phyloP scores from a whole-genome alignment of 2,888 invertebrate species.

The Perithous albicinctus region DNA sequence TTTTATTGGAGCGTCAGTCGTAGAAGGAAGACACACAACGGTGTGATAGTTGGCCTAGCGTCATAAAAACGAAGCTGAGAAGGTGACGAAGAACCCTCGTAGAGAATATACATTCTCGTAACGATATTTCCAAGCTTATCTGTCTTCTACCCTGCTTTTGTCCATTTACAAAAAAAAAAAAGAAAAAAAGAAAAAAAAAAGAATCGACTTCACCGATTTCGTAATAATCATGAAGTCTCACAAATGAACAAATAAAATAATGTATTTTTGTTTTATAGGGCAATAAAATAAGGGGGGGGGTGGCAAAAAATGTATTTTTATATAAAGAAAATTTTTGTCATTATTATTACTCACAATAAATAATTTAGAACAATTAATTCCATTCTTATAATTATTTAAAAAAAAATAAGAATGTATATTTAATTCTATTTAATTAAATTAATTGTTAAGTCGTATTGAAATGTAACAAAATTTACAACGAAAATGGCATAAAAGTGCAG shows the following conservation, averaged over 20 bases:
- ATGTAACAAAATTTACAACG: neutral
- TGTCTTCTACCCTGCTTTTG: neutral
- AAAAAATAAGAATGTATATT: too few relatives aligned
- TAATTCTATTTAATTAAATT: too few relatives aligned
- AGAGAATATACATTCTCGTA: conserved; percentile 10
- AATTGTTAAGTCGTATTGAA: neutral
- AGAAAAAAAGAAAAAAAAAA: neutral
- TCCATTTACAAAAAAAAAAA: neutral
- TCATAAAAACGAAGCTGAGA: neutral
- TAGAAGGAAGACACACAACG: conserved; percentile 35
- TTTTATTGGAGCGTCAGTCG: conserved; percentile 65
- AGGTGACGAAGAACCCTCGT: conserved; percentile 1
- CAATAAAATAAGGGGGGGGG: too few relatives aligned
- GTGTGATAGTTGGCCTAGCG: conserved; percentile 50
- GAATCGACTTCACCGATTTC: neutral
- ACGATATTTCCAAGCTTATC: neutral
- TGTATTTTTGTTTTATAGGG: too few relatives aligned
- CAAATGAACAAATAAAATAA: neutral
- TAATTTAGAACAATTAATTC: too few relatives aligned
- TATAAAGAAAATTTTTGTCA: too few relatives aligned
- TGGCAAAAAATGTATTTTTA: too few relatives aligned
- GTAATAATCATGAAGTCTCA: neutral
- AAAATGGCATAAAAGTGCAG: neutral
- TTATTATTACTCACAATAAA: too few relatives aligned
- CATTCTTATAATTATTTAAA: too few relatives aligned